A percentile compares a stretch with the other conserved stretches of the same genome.
phyloP scores from a whole-genome alignment of 1,140 invertebrate genomes.

The Samia ricini region DNA sequence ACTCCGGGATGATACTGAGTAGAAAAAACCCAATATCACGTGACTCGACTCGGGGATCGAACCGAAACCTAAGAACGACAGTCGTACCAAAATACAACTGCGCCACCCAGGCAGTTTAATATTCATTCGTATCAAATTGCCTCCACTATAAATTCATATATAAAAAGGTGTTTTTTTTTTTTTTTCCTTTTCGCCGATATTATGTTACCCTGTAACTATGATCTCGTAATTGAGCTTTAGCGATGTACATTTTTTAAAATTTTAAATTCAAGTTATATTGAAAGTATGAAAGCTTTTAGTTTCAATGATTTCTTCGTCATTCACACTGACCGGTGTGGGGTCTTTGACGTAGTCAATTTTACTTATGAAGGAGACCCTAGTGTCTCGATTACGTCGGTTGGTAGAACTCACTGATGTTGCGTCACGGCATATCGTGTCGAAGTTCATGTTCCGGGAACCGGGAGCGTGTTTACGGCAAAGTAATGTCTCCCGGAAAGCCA shows the following conservation, averaged over 20 bases:
- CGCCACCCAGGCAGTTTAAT: too few relatives aligned
- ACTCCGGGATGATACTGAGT: too few relatives aligned
- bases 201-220: background rate
- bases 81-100: too few relatives aligned
- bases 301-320: slow-evolving; percentile 13
- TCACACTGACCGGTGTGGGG: slow-evolving; percentile 46
- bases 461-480: slow-evolving; percentile 10
- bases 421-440: slow-evolving; percentile 38
- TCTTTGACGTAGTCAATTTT: slow-evolving; percentile 56
- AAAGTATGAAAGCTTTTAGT: slow-evolving; percentile 13
- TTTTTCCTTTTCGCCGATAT: background rate
- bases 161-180: background rate
- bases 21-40: too few relatives aligned
- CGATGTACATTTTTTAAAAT: background rate
- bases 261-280: slow-evolving; percentile 11
- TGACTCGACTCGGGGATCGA: too few relatives aligned
- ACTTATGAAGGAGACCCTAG: slow-evolving; percentile 38
- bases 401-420: slow-evolving; percentile 33
- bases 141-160: background rate
- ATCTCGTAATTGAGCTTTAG: background rate
- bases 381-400: slow-evolving; percentile 33
- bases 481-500: slow-evolving; percentile 21
- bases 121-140: background rate
- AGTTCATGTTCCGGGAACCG: background rate
- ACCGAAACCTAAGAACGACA: too few relatives aligned